Conservation (phyloP, 2,113 vertebrate genomes). For the Eptesicus fuscus region DNA sequence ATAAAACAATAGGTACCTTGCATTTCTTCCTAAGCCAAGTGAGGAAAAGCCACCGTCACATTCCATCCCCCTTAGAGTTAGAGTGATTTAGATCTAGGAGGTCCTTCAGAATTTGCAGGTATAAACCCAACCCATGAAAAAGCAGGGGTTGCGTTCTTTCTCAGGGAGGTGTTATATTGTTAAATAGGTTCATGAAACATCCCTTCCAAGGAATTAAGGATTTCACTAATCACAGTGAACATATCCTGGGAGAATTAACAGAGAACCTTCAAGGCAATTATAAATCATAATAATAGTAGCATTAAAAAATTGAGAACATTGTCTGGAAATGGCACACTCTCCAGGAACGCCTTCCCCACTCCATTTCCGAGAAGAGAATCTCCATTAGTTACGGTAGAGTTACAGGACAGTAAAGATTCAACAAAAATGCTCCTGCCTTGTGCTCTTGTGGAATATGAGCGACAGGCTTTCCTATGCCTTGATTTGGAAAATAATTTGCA, state of each 20-base stretch:
- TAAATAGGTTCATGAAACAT: constrained; percentile 40
- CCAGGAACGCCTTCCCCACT: constrained; percentile 67
- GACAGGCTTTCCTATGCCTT: not conserved
- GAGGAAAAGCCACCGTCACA: not conserved
- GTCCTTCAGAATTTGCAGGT: not conserved
- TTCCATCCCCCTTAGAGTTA: not conserved
- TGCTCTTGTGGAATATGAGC: not conserved
- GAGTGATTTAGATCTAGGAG: not conserved
- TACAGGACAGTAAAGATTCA: constrained; percentile 47
- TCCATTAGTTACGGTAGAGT: constrained; percentile 61
- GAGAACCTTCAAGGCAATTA: constrained; percentile 68
- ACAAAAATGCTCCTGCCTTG: not conserved
- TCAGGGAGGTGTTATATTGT: not conserved
- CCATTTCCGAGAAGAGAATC: constrained; percentile 69
- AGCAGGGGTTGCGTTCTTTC: not conserved
- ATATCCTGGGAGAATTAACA: constrained; percentile 63
- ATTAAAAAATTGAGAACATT: constrained; percentile 78
- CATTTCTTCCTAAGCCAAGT: not conserved
- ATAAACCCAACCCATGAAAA: not conserved
- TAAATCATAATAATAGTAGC: constrained; percentile 77
- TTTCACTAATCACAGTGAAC: constrained; percentile 59
- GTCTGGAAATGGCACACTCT: constrained; percentile 74
- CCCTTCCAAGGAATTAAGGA: constrained; percentile 41
- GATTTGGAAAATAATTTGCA: constrained; percentile 35
- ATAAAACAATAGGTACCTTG: not conserved